phyloP scores from a whole-genome alignment of 1,140 invertebrate species.

The Meteorus sp. region DNA sequence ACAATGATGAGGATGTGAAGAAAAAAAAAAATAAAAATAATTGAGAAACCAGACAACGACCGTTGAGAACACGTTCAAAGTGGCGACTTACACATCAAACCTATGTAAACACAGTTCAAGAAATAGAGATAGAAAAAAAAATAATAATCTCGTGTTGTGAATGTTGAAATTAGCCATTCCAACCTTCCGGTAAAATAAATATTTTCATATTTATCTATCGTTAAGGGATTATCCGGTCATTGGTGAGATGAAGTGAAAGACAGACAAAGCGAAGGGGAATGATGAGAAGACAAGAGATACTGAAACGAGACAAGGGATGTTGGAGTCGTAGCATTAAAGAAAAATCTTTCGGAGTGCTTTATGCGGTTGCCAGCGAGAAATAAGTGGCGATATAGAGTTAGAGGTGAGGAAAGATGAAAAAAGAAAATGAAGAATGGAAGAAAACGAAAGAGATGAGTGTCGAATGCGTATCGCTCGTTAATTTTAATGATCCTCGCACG shows the following conservation, averaged over 20 bases:
- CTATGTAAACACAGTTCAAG: constrained; percentile 22
- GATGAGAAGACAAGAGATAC: no score
- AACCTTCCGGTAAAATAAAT: constrained; percentile 31
- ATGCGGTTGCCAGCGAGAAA: no score
- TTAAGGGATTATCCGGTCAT: constrained; percentile 22
- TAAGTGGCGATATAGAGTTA: background rate
- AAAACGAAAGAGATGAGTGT: background rate
- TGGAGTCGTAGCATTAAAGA: no score
- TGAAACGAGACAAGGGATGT: no score
- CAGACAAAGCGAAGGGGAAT: background rate
- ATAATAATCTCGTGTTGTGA: no score
- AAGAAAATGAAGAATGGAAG: background rate
- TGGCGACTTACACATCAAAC: constrained; percentile 6
- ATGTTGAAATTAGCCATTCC: constrained; percentile 32
- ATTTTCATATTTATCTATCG: constrained; percentile 33
- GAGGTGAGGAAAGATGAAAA: background rate
- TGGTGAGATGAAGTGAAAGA: no score
- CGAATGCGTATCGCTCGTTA: constrained; percentile 18
- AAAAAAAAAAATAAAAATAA: constrained; percentile 4
- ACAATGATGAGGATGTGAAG: no score
- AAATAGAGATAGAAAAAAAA: no score
- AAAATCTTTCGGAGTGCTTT: no score
- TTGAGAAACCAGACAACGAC: background rate
- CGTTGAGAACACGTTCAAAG: background rate
- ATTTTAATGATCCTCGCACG: constrained; percentile 16